Base-by-base conservation (phyloP, 2,888 invertebrate species). In the Trissonchulus sp. region DNA sequence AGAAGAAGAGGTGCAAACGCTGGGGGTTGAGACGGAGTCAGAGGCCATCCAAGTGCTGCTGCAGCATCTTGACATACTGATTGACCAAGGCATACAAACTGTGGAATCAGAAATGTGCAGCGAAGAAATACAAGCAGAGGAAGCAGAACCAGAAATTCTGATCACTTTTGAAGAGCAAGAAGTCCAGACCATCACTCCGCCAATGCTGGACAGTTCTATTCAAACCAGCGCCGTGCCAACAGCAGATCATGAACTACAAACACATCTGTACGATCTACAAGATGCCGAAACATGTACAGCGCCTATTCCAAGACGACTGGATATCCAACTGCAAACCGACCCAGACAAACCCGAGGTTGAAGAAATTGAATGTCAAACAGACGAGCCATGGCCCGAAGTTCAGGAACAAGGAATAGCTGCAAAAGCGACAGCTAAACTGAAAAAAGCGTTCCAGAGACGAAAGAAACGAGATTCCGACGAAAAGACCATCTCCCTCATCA, bases 51-150 rank as follows among this genome's bases (percentile, higher is more conserved):
- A 48, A 23, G 23, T 23, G 8, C 8, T 48, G 8, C 48, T 48
- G 48, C 8, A 8, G 48, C 8, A 23, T 48, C 48, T 48, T 23
- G 48, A 48, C n/a, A 15, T 23, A 8, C 2, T 3, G 2, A 38
- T 72, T 71, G 82, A 83, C 76, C 78, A 81, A 74, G 76, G 76
- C 18, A 78, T 80, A 31, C 83, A 83, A 72, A 83, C 83, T 23
- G 76, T 78, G 63, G 79, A 78, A 35, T 76, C 77, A 37, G 78
- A 78, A 36, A 73, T 75, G 38, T 77, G 76, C 1, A 79, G 79
- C 2, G 65, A 68, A 33, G 60, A 75, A 33, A 28, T 3, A 15
- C 68, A 75, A 31, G n/a, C 75, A 23, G 48, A 72, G 31, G 35
- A 68, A 8, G 28, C 34, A 2, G 15, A 2, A 8, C 1, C 2